Conservation (phyloP, 2,888 invertebrate species). For the Automeris io region DNA sequence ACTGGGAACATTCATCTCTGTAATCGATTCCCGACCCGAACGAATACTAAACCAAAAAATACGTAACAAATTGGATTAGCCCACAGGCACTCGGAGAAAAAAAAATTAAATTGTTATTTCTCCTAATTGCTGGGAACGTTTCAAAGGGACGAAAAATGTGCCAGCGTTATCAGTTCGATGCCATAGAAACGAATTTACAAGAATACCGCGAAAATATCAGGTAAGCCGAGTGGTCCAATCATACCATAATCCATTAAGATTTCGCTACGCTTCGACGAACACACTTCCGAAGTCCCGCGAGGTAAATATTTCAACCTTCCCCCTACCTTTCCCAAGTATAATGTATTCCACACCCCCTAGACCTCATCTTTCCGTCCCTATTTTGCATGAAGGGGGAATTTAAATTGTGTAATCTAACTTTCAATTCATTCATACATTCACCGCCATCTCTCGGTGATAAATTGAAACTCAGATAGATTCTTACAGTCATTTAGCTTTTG, state of each 20-base stretch:
- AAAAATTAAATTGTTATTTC: constrained; percentile 52
- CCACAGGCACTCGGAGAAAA: constrained; percentile 26
- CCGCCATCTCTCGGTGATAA: constrained; percentile 74
- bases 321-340: constrained; percentile 46
- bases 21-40: constrained; percentile 35
- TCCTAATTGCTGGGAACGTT: constrained; percentile 44
- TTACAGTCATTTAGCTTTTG: constrained; percentile 59
- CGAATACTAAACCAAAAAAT: constrained; percentile 20
- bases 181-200: constrained; percentile 46
- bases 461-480: constrained; percentile 69
- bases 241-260: constrained; percentile 75
- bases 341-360: constrained; percentile 67
- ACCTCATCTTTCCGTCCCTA: constrained; percentile 74
- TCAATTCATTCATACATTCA: constrained; percentile 77
- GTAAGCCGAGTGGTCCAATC: constrained; percentile 66
- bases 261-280: constrained; percentile 62
- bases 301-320: constrained; percentile 70
- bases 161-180: constrained; percentile 36
- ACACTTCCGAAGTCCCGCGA: constrained; percentile 69
- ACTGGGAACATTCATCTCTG: constrained; percentile 31
- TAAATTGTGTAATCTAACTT: constrained; percentile 78
- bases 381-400: constrained; percentile 77
- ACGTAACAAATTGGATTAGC: constrained; percentile 31
- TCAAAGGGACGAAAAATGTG: constrained; percentile 34
- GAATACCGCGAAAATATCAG: constrained; percentile 51